Conservation (phyloP, 2,797 vertebrate species). For the Cyprinodon diabolis region DNA sequence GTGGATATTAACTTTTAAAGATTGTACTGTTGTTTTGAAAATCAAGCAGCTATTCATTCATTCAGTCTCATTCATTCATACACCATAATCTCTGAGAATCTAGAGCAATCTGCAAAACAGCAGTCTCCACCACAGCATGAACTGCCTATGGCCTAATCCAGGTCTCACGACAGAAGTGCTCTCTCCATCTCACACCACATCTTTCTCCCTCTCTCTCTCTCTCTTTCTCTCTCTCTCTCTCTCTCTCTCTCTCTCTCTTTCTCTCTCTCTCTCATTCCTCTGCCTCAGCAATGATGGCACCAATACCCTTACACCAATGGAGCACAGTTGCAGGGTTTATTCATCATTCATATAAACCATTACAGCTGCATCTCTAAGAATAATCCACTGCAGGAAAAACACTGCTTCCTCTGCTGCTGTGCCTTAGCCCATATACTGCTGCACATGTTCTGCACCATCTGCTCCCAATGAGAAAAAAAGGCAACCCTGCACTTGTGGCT, state of each 20-base stretch:
- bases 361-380: constrained; percentile 55
- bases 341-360: constrained; percentile 67
- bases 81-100: constrained; percentile 81
- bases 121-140: constrained; percentile 67
- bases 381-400: constrained; percentile 73
- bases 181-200: constrained; percentile 24
- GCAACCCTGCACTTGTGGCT: constrained; percentile 63
- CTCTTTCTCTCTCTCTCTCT: no score
- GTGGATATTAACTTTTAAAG: constrained; percentile 18
- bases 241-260: no score
- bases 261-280: constrained; percentile 11
- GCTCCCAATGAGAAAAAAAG: constrained; percentile 62
- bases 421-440: constrained; percentile 61
- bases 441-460: constrained; percentile 72
- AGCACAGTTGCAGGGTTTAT: constrained; percentile 59
- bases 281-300: constrained; percentile 21
- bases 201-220: constrained; percentile 15
- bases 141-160: constrained; percentile 76
- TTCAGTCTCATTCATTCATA: constrained; percentile 68
- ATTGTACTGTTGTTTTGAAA: constrained; percentile 39
- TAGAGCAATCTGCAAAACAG: constrained; percentile 80
- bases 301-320: constrained; percentile 29
- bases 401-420: constrained; percentile 61
- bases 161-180: constrained; percentile 69
- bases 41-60: constrained; percentile 49